Conservation (phyloP, 2,888 invertebrate genomes). For the Ornithoptera priamus region DNA sequence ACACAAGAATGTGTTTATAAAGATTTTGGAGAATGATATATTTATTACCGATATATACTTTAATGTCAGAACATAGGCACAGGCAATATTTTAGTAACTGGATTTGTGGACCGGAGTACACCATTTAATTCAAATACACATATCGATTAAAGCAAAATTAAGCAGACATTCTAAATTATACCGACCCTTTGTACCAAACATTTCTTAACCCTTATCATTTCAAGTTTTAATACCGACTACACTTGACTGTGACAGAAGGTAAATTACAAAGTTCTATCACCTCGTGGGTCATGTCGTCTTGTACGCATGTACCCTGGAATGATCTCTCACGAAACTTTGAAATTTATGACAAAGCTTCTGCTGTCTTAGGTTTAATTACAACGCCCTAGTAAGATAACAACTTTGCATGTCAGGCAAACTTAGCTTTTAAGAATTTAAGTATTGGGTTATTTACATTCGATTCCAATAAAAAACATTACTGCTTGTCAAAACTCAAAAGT, state of each 20-base stretch:
- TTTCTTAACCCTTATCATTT: conserved; percentile 22
- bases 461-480: not conserved
- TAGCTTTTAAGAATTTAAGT: conserved; percentile 1
- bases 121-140: not conserved
- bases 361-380: conserved; percentile 9
- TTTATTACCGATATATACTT: no score
- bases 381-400: conserved; percentile 2
- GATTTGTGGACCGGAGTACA: no score
- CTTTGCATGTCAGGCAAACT: not conserved
- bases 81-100: no score
- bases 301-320: conserved; percentile 10
- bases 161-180: not conserved
- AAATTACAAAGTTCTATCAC: conserved; percentile 24
- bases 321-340: conserved; percentile 15
- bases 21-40: no score
- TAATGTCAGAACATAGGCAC: no score
- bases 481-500: not conserved
- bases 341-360: conserved; percentile 9
- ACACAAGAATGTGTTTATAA: not conserved
- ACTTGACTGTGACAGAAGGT: conserved; percentile 18
- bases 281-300: conserved; percentile 8
- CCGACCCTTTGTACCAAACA: conserved; percentile 29
- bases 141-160: not conserved
- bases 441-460: not conserved
- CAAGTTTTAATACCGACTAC: conserved; percentile 16